Percentiles rank a stretch among this genome's conserved stretches.
phyloP scores from a whole-genome alignment of 2,888 invertebrate species.

The Laothoe populi region DNA sequence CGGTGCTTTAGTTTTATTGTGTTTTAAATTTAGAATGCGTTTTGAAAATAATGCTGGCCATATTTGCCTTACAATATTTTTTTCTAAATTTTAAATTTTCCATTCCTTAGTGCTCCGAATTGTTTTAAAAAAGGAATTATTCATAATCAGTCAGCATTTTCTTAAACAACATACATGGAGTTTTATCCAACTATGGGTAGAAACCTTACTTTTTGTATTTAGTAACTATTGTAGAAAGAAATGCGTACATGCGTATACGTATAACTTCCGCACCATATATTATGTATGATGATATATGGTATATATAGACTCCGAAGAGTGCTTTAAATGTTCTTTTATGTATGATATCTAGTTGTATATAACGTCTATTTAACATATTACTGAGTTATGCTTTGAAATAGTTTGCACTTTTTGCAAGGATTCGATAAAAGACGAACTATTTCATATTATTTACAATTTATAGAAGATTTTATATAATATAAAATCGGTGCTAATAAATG shows the following conservation, averaged over 20 bases:
- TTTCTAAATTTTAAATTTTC: too few relatives aligned
- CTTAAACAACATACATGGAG: too few relatives aligned
- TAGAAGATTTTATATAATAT: not conserved
- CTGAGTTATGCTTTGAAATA: constrained; percentile 4
- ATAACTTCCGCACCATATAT: too few relatives aligned
- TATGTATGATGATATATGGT: not conserved
- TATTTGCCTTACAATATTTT: too few relatives aligned
- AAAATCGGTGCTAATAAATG: not conserved
- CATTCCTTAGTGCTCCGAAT: too few relatives aligned
- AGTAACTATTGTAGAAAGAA: too few relatives aligned
- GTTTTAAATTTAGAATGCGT: not conserved
- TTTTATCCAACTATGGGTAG: too few relatives aligned
- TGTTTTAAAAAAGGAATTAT: too few relatives aligned
- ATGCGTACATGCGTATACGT: too few relatives aligned
- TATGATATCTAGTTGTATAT: not conserved
- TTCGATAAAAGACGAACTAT: not conserved
- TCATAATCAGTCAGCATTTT: too few relatives aligned
- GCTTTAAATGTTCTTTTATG: constrained; percentile 16
- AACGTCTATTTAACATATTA: constrained; percentile 8
- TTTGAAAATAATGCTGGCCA: not conserved
- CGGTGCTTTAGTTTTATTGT: not conserved
- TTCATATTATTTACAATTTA: not conserved
- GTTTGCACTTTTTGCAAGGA: not conserved
- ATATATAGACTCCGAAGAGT: constrained; percentile 24
- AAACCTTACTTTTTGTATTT: too few relatives aligned